A percentile compares a stretch with the other conserved stretches of the same genome.
These are phyloP conservation scores for Chionodraco myersi DNA, from an alignment of 2,113 vertebrate species.

Conservation along the genomic window DNA sequence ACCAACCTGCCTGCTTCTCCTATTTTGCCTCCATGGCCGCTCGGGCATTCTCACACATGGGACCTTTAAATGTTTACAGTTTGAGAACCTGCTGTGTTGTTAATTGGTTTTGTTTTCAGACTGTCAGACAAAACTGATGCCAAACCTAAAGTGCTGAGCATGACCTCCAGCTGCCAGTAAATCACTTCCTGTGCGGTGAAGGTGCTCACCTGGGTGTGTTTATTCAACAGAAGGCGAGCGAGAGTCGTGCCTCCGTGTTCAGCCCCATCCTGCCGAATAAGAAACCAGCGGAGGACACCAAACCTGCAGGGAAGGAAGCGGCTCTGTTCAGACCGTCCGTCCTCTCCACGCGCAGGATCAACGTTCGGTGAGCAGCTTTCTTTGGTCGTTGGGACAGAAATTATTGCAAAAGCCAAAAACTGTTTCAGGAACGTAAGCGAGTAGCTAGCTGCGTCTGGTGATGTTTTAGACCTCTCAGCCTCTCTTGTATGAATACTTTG, in stretches of 20 bases:
- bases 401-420: too few species aligned
- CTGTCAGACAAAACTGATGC: constrained; percentile 71
- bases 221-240: constrained; percentile 69
- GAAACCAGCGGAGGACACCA: constrained; percentile 58
- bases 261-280: constrained; percentile 81
- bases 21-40: too few species aligned
- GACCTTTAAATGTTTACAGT: not conserved
- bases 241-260: constrained; percentile 69
- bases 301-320: constrained; percentile 64
- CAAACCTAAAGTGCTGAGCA: constrained; percentile 68
- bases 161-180: not conserved
- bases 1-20: too few species aligned
- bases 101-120: constrained; percentile 48
- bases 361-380: constrained; percentile 86
- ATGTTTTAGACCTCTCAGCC: not conserved
- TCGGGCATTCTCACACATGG: too few species aligned
- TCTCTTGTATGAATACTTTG: too few species aligned
- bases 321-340: constrained; percentile 80
- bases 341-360: constrained; percentile 89
- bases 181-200: not conserved
- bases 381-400: not conserved
- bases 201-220: not conserved
- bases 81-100: not conserved
- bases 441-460: not conserved
- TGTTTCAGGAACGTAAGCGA: too few species aligned